Base-by-base conservation (phyloP, 1,140 invertebrate genomes). In the Cephus cinctus region DNA sequence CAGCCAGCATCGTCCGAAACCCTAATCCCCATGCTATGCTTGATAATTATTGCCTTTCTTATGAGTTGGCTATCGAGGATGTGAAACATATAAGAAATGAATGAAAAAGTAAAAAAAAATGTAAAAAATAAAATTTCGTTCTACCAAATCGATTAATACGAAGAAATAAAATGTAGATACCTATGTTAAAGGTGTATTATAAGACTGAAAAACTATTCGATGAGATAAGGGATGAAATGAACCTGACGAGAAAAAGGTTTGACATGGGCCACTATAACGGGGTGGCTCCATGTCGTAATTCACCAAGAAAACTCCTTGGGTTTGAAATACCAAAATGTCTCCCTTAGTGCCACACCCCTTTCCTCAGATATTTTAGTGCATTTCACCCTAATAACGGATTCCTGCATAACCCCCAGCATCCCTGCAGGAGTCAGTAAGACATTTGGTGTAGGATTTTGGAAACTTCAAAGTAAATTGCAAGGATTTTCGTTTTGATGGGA, bases 1-100 rank as follows among this genome's bases (percentile, higher is more conserved):
- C 38, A 41, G 43, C 21, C 23, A 16, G 15, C 16, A 20, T n/a
- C 43, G 21, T 15, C 23, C 36, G 43, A 43, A 45, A 47, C 39
- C 44, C 35, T 42, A 47, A 52, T 52, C 35, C 39, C 45, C 16
- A n/a, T 19, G 25, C 14, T 19, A 5, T 25, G 45, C 36, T 42
- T 43, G 50, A 52, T 41, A 47, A 52, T 47, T 47, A 51, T 47
- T 27, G 32, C 20, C 41, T 46, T 39, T 25, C 14, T 53, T 14
- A 41, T 23, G 18, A 23, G n/a, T 27, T 8, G 25, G n/a, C 25
- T n/a, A 27, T 27, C 25, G 25, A 27, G 25, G 25, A 27, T n/a
- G n/a, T n/a, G n/a, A n/a, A n/a, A n/a, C n/a, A n/a, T n/a, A n/a
- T n/a, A n/a, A n/a, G n/a, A n/a, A n/a, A n/a, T n/a, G n/a, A n/a